Conservation (phyloP, 2,797 vertebrate species). For the Acipenser oxyrinchus region DNA sequence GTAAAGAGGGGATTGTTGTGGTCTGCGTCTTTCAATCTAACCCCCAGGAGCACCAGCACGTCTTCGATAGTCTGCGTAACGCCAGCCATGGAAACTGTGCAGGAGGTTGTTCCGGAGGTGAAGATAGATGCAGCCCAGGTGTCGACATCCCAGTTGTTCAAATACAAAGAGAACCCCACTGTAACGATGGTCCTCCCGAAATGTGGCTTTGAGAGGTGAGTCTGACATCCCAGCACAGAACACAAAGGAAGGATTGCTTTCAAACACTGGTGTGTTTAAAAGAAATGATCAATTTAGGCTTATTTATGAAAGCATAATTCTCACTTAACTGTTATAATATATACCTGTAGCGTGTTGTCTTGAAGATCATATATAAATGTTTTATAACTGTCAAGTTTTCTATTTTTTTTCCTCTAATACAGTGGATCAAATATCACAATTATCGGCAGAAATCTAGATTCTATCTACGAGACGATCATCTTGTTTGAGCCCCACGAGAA, state of each 20-base stretch:
- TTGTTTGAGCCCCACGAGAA: slow-evolving; percentile 63
- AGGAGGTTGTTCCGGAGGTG: slow-evolving; percentile 58
- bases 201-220: slow-evolving; percentile 75
- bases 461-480: slow-evolving; percentile 62
- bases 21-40: slow-evolving; percentile 41
- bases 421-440: slow-evolving; percentile 79
- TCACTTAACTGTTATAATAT: not conserved
- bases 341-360: not conserved
- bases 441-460: slow-evolving; percentile 75
- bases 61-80: slow-evolving; percentile 58
- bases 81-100: slow-evolving; percentile 47
- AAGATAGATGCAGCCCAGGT: slow-evolving; percentile 70
- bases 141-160: slow-evolving; percentile 59
- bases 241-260: too few species aligned
- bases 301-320: not conserved
- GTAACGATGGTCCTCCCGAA: slow-evolving; percentile 60
- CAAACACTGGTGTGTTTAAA: too few species aligned
- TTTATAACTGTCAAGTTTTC: not conserved
- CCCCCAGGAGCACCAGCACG: slow-evolving; percentile 34
- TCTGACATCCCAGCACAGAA: not conserved
- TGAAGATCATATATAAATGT: not conserved
- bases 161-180: slow-evolving; percentile 73
- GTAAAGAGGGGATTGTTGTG: not conserved
- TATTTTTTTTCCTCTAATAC: not conserved
- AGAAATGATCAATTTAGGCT: too few species aligned